phyloP scores from a whole-genome alignment of 1,140 invertebrate genomes.

The Formica exsecta region DNA sequence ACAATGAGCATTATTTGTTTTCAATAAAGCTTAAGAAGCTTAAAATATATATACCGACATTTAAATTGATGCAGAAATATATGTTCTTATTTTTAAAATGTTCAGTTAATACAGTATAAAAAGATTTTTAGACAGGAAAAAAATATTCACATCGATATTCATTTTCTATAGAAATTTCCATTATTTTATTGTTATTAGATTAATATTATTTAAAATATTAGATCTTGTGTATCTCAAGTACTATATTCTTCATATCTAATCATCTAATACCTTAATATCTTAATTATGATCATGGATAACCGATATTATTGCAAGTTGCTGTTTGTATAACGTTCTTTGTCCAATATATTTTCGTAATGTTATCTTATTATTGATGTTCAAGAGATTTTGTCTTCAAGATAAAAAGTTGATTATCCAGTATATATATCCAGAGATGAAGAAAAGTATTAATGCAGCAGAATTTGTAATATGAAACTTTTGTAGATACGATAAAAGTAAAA shows the following conservation, averaged over 20 bases:
- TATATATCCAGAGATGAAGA: not conserved
- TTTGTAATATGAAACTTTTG: constrained; percentile 21
- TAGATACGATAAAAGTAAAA: constrained; percentile 25
- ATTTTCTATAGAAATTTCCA: not conserved
- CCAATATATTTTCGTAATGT: not conserved
- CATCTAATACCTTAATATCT: constrained; percentile 27
- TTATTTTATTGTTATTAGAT: not conserved
- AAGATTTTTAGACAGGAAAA: not conserved
- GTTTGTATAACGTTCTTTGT: constrained; percentile 22
- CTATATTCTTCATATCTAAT: constrained; percentile 18
- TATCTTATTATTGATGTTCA: constrained; percentile 49
- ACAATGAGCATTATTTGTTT: not conserved
- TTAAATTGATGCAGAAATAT: not conserved
- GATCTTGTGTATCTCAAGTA: not conserved
- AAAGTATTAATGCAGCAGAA: not conserved
- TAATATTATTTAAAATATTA: constrained; percentile 29
- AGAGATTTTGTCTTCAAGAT: constrained; percentile 49
- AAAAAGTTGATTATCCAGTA: constrained; percentile 40
- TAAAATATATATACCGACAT: not conserved
- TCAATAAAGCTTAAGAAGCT: not conserved
- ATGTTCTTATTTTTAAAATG: not conserved
- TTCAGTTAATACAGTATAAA: constrained; percentile 1
- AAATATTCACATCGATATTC: not conserved
- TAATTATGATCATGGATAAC: constrained; percentile 28
- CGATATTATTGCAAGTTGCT: constrained; percentile 1